Conservation (phyloP, 2,113 vertebrate species). For the Pygoscelis antarcticus region DNA sequence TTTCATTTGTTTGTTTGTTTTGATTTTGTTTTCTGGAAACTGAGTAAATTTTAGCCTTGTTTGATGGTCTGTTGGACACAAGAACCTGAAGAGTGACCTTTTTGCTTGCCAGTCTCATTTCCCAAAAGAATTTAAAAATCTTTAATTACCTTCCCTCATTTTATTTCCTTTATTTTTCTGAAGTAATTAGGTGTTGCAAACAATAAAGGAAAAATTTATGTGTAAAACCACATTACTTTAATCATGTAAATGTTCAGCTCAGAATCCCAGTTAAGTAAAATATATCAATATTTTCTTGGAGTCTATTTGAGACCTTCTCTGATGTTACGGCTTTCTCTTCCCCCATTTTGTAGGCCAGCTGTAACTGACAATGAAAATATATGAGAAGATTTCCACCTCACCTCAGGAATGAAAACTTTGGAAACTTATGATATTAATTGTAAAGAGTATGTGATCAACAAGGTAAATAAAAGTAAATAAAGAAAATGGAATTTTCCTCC, state of each 20-base stretch:
- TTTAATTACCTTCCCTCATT: neutral
- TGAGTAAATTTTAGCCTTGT: neutral
- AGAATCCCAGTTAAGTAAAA: neutral
- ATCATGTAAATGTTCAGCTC: neutral
- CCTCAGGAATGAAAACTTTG: conserved; percentile 6
- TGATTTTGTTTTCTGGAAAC: neutral
- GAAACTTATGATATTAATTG: conserved; percentile 27
- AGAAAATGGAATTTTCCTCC: neutral
- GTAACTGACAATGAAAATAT: neutral
- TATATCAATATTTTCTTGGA: neutral
- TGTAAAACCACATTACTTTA: neutral
- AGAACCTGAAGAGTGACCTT: neutral
- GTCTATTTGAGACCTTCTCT: neutral
- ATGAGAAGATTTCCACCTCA: neutral
- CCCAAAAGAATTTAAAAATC: neutral
- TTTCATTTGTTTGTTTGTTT: neutral
- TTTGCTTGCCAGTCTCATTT: neutral
- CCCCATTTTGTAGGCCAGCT: neutral
- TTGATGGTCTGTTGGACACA: neutral
- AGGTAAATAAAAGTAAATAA: conserved; percentile 42
- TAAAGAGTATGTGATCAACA: neutral
- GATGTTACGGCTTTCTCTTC: neutral
- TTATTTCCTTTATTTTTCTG: neutral
- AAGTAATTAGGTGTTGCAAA: neutral
- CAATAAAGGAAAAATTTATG: neutral